Percentiles rank a stretch among this genome's conserved stretches.
These are phyloP conservation scores for Disparrhopalites patrizii DNA, from an alignment of 2,888 invertebrate genomes.

Conservation along the genomic window DNA sequence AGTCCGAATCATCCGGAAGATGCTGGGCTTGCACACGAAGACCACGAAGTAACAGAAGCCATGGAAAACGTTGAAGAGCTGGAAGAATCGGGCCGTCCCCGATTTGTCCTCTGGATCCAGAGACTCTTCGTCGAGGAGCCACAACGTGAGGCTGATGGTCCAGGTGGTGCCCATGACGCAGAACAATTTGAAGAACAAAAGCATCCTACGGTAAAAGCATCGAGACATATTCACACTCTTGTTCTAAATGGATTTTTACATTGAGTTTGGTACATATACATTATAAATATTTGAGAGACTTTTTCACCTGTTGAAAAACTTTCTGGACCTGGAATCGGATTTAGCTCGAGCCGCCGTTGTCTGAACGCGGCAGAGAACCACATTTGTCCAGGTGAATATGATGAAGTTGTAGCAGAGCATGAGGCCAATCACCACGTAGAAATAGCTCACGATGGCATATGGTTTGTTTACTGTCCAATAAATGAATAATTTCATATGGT, in stretches of 20 bases:
- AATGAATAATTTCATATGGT: not conserved
- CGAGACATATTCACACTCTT: too few relatives aligned
- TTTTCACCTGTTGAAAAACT: too few relatives aligned
- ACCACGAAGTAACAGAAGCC: constrained; percentile 28
- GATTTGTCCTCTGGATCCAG: not conserved
- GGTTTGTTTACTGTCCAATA: constrained; percentile 9
- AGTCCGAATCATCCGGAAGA: not conserved
- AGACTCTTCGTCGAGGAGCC: not conserved
- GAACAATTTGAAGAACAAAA: constrained; percentile 20
- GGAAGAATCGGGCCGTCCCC: constrained; percentile 13
- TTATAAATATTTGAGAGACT: too few relatives aligned
- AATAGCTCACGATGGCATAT: constrained; percentile 11
- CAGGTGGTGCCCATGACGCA: constrained; percentile 28
- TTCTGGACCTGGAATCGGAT: constrained; percentile 8
- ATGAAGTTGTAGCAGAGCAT: constrained; percentile 12
- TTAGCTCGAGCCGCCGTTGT: not conserved
- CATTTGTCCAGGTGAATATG: constrained; percentile 22
- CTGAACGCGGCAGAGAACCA: constrained; percentile 11
- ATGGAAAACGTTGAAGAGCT: constrained; percentile 25
- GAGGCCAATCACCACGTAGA: constrained; percentile 15
- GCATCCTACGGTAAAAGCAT: not conserved
- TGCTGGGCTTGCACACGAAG: constrained; percentile 26
- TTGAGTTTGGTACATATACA: not conserved
- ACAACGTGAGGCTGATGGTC: constrained; percentile 19
- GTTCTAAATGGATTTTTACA: too few relatives aligned